Evolutionary conservation across 2,797 vertebrate species (phyloP).

Genomic region (Hybognathus amarus): DNA sequence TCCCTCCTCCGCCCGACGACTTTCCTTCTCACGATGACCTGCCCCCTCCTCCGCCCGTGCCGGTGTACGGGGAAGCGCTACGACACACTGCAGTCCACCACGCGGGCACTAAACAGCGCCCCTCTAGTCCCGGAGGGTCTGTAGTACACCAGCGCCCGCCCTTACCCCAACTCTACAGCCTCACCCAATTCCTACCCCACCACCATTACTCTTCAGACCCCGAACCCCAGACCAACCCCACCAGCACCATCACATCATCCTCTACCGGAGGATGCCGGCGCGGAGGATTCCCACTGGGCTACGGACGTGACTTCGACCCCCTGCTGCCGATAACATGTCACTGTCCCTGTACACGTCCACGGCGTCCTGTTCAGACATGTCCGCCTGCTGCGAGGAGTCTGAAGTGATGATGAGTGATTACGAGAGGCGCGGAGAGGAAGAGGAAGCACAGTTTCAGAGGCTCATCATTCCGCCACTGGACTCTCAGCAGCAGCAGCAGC

Average conservation of each 20-base stretch:
- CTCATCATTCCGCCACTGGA: conserved; percentile 86
- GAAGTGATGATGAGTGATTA: conserved; percentile 98
- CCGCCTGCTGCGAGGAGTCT: conserved; percentile 94
- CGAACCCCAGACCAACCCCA: conserved; percentile 80
- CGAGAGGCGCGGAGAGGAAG: conserved; percentile 93
- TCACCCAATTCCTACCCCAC: conserved; percentile 92
- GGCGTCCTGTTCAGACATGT: conserved; percentile 97
- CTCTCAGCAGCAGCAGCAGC: conserved; percentile 95
- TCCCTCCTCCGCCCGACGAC: conserved; percentile 94
- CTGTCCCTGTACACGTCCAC: conserved; percentile 92
- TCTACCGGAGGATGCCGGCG: conserved; percentile 77
- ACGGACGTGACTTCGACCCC: conserved; percentile 83
- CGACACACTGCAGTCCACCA: conserved; percentile 84
- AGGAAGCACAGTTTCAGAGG: conserved; percentile 79
- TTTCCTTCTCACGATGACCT: conserved; percentile 90
- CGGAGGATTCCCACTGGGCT: conserved; percentile 77
- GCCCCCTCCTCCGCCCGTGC: conserved; percentile 88
- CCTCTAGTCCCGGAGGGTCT: conserved; percentile 78
- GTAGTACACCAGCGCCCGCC: conserved; percentile 81
- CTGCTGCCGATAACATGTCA: conserved; percentile 88
- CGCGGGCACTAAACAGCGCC: conserved; percentile 74
- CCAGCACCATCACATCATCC: conserved; percentile 67
- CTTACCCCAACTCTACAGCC: conserved; percentile 85
- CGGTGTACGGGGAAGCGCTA: conserved; percentile 87
- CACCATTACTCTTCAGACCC: conserved; percentile 86